These are phyloP conservation scores for Platichthys stellatus DNA, from an alignment of 2,113 vertebrate genomes.

Conservation along the genomic window DNA sequence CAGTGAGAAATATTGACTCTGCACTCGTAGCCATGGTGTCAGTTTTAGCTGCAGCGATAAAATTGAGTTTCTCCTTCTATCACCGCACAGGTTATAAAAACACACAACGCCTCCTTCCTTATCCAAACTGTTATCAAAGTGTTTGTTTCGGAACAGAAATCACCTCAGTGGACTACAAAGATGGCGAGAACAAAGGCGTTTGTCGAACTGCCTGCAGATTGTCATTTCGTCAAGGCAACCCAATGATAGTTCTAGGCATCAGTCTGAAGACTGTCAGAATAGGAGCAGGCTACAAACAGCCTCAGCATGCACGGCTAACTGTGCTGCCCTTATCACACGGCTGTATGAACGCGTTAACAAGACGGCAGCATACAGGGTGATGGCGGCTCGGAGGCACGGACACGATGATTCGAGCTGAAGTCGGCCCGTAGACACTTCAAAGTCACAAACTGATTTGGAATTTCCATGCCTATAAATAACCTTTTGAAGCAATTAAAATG, in stretches of 20 bases:
- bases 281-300: constrained; percentile 42
- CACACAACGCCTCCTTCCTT: constrained; percentile 28
- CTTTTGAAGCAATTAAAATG: constrained; percentile 47
- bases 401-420: constrained; percentile 25
- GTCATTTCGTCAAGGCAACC: constrained; percentile 51
- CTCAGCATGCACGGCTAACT: constrained; percentile 59
- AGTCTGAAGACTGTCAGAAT: constrained; percentile 43
- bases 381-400: constrained; percentile 24
- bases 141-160: constrained; percentile 28
- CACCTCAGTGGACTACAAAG: constrained; percentile 43
- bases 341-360: constrained; percentile 55
- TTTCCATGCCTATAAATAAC: constrained; percentile 42
- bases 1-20: constrained; percentile 6
- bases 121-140: background rate
- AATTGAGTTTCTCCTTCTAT: constrained; percentile 7
- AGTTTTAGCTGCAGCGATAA: background rate
- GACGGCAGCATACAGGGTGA: constrained; percentile 36
- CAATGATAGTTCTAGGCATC: constrained; percentile 41
- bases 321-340: constrained; percentile 3
- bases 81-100: background rate
- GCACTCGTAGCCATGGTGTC: background rate
- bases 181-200: constrained; percentile 39
- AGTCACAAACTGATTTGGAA: constrained; percentile 39
- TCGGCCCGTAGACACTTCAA: constrained; percentile 46
- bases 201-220: constrained; percentile 24